These are phyloP conservation scores for Rhynchophorus ferrugineus DNA, from an alignment of 1,140 invertebrate species.

Conservation along the genomic window DNA sequence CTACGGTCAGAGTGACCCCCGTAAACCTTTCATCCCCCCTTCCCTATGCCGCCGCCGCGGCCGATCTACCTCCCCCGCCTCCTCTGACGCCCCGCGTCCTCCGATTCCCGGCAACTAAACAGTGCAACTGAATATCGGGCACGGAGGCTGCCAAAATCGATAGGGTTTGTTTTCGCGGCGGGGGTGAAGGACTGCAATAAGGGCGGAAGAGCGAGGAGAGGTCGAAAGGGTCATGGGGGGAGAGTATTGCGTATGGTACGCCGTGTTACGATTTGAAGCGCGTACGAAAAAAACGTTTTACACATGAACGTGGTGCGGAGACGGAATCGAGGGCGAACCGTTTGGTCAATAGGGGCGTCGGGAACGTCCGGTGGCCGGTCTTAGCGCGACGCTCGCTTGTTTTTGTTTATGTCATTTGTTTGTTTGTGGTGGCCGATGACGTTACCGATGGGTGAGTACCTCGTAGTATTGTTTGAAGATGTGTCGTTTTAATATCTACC, in stretches of 20 bases:
- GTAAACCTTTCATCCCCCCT: background rate
- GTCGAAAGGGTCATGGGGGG: constrained; percentile 10
- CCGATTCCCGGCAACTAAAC: constrained; percentile 28
- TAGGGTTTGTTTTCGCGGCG: constrained; percentile 38
- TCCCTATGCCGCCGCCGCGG: background rate
- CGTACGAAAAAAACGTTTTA: constrained; percentile 32
- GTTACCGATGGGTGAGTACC: too few relatives aligned
- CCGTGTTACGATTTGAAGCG: constrained; percentile 36
- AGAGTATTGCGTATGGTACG: constrained; percentile 37
- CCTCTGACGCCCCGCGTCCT: background rate
- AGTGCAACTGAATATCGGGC: constrained; percentile 37
- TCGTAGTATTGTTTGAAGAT: too few relatives aligned
- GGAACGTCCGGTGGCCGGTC: constrained; percentile 10
- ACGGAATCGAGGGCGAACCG: constrained; percentile 12
- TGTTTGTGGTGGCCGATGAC: too few relatives aligned
- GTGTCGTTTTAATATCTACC: too few relatives aligned
- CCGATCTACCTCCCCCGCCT: background rate
- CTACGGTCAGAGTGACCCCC: background rate
- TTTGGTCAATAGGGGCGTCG: constrained; percentile 33
- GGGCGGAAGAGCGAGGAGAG: constrained; percentile 20
- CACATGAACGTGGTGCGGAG: constrained; percentile 32
- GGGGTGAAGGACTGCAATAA: constrained; percentile 30
- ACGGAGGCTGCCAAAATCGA: constrained; percentile 38
- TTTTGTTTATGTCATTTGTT: background rate
- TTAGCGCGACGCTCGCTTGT: constrained; percentile 7